Percentiles rank a stretch among this genome's conserved stretches.
These are phyloP conservation scores for Recurvirostra avosetta DNA, from an alignment of 2,113 vertebrate genomes.

Conservation along the genomic window DNA sequence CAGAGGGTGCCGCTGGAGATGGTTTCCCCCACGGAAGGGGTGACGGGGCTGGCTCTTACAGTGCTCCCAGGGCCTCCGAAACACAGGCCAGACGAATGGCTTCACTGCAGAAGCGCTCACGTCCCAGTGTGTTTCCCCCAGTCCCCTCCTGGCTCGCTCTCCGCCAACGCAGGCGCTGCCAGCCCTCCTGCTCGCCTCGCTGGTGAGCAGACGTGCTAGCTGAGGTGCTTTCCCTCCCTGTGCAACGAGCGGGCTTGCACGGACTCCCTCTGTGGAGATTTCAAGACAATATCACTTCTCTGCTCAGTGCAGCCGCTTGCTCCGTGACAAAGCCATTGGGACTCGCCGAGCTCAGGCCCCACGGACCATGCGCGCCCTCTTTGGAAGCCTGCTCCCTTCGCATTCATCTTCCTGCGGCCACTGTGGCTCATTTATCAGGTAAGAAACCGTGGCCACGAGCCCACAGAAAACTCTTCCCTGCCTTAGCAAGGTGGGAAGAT, in stretches of 20 bases:
- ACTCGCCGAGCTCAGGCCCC: not conserved
- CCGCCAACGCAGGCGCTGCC: fast-evolving
- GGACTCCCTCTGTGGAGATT: not conserved
- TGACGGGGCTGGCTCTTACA: not conserved
- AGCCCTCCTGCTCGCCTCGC: not conserved
- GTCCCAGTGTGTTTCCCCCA: not conserved
- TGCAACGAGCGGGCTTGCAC: not conserved
- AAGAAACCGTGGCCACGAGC: not conserved
- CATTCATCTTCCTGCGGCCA: not conserved
- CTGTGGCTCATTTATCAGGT: not conserved
- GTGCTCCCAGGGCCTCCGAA: not conserved
- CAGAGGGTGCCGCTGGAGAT: too few relatives aligned
- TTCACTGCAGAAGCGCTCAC: not conserved
- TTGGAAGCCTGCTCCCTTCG: not conserved
- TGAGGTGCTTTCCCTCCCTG: not conserved
- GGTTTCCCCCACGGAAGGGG: not conserved
- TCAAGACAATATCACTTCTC: not conserved
- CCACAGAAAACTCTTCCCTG: not conserved
- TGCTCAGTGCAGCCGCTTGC: not conserved
- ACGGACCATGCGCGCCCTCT: fast-evolving
- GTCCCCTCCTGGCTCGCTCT: not conserved
- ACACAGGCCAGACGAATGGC: not conserved
- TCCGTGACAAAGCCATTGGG: not conserved
- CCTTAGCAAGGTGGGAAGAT: not conserved
- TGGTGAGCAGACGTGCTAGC: not conserved